These are phyloP conservation scores for Cephus sareptanus DNA, from an alignment of 2,888 invertebrate species.

Conservation along the genomic window DNA sequence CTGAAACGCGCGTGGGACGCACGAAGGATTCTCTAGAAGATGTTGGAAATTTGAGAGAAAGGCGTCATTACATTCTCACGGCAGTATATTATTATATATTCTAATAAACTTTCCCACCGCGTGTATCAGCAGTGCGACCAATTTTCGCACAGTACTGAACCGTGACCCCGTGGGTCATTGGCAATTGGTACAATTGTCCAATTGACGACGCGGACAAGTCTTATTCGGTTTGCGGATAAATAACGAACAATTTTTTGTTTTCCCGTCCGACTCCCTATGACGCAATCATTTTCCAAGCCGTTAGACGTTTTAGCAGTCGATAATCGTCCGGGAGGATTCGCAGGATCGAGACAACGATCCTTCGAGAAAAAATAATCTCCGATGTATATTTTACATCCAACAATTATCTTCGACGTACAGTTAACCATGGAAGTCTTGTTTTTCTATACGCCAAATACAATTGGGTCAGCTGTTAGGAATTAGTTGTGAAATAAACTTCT, in stretches of 20 bases:
- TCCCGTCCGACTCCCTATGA: neutral
- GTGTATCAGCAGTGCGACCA: neutral
- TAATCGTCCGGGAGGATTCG: neutral
- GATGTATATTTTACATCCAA: neutral
- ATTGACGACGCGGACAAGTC: neutral
- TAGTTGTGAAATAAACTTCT: neutral
- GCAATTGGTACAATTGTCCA: neutral
- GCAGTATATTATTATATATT: neutral
- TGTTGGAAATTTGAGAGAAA: neutral
- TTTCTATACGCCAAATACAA: neutral
- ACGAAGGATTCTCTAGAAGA: neutral
- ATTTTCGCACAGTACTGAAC: neutral
- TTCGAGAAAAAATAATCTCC: neutral
- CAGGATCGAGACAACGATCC: neutral
- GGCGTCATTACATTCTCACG: neutral
- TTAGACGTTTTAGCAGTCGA: neutral
- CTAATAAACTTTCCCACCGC: neutral
- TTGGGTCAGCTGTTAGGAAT: neutral
- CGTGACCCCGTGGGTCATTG: neutral
- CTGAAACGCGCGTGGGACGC: neutral
- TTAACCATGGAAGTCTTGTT: neutral
- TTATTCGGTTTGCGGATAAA: conserved; percentile 3
- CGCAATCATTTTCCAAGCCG: neutral
- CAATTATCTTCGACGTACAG: neutral
- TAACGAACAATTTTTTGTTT: neutral